Conservation (phyloP, 2,113 vertebrate genomes). For the Odobenus rosmarus region DNA sequence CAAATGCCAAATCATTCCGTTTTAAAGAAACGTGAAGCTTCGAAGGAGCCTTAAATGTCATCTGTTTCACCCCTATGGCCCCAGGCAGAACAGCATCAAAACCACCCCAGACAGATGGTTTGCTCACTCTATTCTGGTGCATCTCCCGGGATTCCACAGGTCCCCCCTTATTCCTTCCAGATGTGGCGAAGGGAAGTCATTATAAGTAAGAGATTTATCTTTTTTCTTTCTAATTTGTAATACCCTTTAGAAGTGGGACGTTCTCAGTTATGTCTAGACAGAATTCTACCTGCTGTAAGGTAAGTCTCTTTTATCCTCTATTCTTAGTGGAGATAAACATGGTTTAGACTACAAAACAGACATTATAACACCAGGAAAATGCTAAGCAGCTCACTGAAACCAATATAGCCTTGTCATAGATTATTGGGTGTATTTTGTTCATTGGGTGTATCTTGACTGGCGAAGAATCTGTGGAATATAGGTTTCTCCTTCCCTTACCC, state of each 20-base stretch:
- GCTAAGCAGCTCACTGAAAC: background rate
- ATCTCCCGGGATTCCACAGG: background rate
- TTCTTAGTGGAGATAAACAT: background rate
- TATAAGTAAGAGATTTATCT: background rate
- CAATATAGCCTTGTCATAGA: background rate
- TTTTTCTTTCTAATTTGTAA: background rate
- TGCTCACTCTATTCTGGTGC: background rate
- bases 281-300: background rate
- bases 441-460: background rate
- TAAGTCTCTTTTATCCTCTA: background rate
- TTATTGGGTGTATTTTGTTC: background rate
- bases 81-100: background rate
- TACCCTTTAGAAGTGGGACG: background rate
- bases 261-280: constrained; percentile 10
- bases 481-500: background rate
- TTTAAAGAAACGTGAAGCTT: constrained; percentile 42
- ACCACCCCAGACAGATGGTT: background rate
- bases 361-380: background rate
- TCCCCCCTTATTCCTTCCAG: background rate
- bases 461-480: background rate
- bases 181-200: background rate
- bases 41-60: constrained; percentile 41
- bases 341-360: background rate
- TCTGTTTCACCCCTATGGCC: background rate
- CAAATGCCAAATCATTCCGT: constrained; percentile 53